Conservation (phyloP, 2,888 invertebrate species). For the Pterobdella sp. region DNA sequence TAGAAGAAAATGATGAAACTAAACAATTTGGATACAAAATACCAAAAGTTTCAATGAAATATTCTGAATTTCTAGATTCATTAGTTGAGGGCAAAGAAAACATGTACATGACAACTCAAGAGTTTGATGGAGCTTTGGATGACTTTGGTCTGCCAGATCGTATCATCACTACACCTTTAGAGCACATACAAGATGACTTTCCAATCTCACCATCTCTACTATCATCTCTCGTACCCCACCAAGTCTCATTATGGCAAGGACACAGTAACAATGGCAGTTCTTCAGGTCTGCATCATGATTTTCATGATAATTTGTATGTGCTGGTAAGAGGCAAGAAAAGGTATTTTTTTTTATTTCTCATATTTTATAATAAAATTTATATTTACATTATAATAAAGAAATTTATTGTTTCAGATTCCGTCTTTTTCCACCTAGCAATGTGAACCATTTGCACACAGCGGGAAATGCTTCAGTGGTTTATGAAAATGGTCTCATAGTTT, state of each 20-base stretch:
- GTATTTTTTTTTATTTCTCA: neutral
- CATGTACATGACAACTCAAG: constrained; percentile 35
- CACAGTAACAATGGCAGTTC: constrained; percentile 27
- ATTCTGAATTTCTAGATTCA: constrained; percentile 27
- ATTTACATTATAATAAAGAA: neutral
- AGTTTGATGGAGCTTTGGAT: constrained; percentile 31
- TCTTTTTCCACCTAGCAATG: constrained; percentile 32
- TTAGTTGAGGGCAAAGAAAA: constrained; percentile 25
- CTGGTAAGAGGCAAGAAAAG: constrained; percentile 33
- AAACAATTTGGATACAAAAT: constrained; percentile 29
- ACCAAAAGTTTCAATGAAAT: constrained; percentile 31
- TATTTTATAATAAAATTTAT: neutral
- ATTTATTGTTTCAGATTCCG: constrained; percentile 24
- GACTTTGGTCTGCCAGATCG: constrained; percentile 31
- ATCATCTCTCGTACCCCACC: constrained; percentile 31
- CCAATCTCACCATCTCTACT: constrained; percentile 29
- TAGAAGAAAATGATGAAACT: constrained; percentile 5
- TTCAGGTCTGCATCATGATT: constrained; percentile 35
- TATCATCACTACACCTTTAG: constrained; percentile 29
- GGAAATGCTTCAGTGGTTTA: constrained; percentile 30
- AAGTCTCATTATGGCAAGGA: constrained; percentile 36
- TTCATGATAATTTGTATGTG: constrained; percentile 35
- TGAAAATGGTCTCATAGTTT: constrained; percentile 33
- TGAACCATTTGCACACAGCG: constrained; percentile 22
- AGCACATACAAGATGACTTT: constrained; percentile 28